These are phyloP conservation scores for Palaemon carinicauda DNA, from an alignment of 1,140 invertebrate species.

Conservation along the genomic window DNA sequence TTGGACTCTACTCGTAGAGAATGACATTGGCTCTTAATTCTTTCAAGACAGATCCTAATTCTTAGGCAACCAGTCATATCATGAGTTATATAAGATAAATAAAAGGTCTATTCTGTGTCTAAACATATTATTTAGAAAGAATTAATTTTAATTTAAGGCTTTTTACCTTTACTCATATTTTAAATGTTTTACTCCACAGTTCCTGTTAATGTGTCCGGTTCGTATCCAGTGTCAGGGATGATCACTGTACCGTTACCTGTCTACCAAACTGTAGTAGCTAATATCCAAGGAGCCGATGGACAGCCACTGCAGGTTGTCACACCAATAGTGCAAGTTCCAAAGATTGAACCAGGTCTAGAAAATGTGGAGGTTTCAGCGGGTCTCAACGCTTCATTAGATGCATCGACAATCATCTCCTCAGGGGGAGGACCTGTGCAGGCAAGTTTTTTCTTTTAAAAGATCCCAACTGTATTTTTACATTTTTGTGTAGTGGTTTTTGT, in stretches of 20 bases:
- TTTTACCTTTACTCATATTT: too few species aligned
- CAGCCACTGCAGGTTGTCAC: slow-evolving; percentile 68
- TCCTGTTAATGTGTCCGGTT: slow-evolving; percentile 68
- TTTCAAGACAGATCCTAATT: too few species aligned
- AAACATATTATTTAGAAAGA: too few species aligned
- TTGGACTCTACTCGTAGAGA: too few species aligned
- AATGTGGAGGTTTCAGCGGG: slow-evolving; percentile 49
- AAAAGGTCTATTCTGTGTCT: slow-evolving; percentile 28
- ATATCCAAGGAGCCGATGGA: slow-evolving; percentile 71
- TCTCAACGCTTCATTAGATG: slow-evolving; percentile 53
- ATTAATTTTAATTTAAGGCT: slow-evolving; percentile 5
- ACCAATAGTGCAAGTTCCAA: slow-evolving; percentile 82
- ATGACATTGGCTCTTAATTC: too few species aligned
- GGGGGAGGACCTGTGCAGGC: slow-evolving; percentile 49
- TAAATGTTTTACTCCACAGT: slow-evolving; percentile 10
- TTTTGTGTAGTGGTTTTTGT: too few species aligned
- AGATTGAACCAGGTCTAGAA: slow-evolving; percentile 70
- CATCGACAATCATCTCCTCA: slow-evolving; percentile 53
- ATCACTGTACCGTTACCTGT: slow-evolving; percentile 95
- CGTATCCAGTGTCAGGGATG: slow-evolving; percentile 91
- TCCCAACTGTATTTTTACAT: too few species aligned
- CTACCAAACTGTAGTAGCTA: slow-evolving; percentile 95
- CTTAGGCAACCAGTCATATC: too few species aligned
- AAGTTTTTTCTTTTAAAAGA: neutral
- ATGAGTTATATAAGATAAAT: neutral